Conservation (phyloP, 2,113 vertebrate genomes). For the Odocoileus virginianus region DNA sequence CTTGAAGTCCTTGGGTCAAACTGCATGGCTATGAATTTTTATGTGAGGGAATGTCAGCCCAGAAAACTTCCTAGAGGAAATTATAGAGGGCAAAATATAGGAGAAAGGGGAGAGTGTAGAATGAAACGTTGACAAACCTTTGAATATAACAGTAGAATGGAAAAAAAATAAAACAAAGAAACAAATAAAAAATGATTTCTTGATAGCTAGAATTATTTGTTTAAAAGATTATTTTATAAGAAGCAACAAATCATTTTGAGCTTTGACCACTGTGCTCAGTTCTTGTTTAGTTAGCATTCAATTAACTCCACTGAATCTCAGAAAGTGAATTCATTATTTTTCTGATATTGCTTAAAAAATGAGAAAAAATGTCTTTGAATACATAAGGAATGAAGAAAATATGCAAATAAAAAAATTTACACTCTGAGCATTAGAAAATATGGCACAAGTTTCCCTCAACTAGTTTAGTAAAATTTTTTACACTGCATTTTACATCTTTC, state of each 20-base stretch:
- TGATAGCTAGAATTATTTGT: constrained; percentile 28
- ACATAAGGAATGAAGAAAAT: constrained; percentile 51
- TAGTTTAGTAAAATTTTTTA: not conserved
- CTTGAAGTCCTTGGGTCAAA: constrained; percentile 76
- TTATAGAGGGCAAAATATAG: constrained; percentile 41
- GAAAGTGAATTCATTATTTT: constrained; percentile 13
- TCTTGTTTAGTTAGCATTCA: constrained; percentile 26
- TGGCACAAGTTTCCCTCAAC: constrained; percentile 17
- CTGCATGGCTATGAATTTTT: constrained; percentile 76
- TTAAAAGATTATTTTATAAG: constrained; percentile 43
- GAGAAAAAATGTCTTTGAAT: constrained; percentile 32
- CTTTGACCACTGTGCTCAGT: not conserved
- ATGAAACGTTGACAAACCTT: not conserved
- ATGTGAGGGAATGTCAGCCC: constrained; percentile 64
- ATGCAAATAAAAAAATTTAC: constrained; percentile 11
- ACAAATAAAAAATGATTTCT: not conserved
- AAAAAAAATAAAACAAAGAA: constrained; percentile 30
- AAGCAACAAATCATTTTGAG: constrained; percentile 14
- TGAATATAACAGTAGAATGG: constrained; percentile 27
- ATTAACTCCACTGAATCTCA: not conserved
- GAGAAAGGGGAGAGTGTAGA: not conserved
- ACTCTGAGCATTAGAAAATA: constrained; percentile 39
- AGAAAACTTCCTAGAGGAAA: constrained; percentile 77
- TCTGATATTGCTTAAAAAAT: constrained; percentile 5
- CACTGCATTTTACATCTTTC: constrained; percentile 38